Conservation (phyloP, 2,113 vertebrate species). For the Trogon surrucura region DNA sequence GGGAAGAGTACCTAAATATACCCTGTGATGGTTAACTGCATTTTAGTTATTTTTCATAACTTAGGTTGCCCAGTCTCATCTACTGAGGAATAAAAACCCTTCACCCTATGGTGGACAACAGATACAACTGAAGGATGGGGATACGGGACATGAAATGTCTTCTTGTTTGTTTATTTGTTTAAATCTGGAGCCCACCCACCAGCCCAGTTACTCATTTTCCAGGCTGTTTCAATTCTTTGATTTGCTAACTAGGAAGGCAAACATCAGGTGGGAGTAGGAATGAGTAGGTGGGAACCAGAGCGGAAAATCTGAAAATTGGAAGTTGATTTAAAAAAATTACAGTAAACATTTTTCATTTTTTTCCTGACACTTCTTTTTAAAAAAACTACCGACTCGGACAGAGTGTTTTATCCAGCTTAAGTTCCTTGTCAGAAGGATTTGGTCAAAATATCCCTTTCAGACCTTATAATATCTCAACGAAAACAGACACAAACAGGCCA, state of each 20-base stretch:
- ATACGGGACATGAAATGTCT: neutral
- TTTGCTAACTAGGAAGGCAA: neutral
- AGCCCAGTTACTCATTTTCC: neutral
- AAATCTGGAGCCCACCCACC: neutral
- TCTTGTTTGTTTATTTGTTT: conserved; percentile 20
- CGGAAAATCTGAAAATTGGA: neutral
- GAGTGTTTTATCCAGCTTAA: neutral
- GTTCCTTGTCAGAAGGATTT: neutral
- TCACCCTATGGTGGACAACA: neutral
- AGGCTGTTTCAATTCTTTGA: neutral
- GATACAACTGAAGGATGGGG: neutral
- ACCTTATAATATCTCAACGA: neutral
- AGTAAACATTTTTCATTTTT: neutral
- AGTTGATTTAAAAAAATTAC: neutral
- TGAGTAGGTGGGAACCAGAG: conserved; percentile 7
- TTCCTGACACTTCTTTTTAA: neutral
- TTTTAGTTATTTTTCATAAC: neutral
- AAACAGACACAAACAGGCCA: neutral
- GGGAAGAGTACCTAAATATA: neutral
- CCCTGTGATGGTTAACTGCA: neutral
- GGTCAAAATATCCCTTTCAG: neutral
- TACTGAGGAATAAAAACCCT: neutral
- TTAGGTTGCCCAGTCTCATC: neutral
- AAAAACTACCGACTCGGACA: neutral
- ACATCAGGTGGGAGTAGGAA: conserved; percentile 1